Percentiles rank a stretch among this genome's conserved stretches.
Evolutionary conservation across 2,888 invertebrate species (phyloP).

Genomic region (Euzetes globulus): DNA sequence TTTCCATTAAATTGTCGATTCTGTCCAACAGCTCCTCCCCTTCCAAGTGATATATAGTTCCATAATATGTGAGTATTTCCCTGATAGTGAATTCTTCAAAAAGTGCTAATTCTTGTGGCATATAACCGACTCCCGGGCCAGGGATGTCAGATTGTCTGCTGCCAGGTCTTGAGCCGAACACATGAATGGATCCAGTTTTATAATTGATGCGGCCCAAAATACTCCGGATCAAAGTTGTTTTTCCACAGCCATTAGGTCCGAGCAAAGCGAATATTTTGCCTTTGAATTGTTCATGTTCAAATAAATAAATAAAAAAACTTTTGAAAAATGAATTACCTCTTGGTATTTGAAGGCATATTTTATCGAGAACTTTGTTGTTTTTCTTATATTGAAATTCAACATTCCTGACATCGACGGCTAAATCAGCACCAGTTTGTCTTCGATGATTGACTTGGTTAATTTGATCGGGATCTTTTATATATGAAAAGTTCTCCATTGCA

Average conservation of each 20-base stretch:
- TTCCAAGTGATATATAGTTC: constrained; percentile 28
- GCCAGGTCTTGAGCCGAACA: constrained; percentile 34
- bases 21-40: not conserved
- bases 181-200: constrained; percentile 5
- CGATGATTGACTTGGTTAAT: too few species aligned
- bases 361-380: not conserved
- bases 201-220: constrained; percentile 27
- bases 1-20: constrained; percentile 15
- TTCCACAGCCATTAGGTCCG: constrained; percentile 33
- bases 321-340: not conserved
- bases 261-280: constrained; percentile 35
- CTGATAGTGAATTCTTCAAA: constrained; percentile 36
- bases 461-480: too few species aligned
- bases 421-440: too few species aligned
- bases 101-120: constrained; percentile 38
- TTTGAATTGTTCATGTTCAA: not conserved
- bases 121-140: constrained; percentile 31
- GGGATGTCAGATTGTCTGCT: constrained; percentile 8
- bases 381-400: not conserved
- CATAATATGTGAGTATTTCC: constrained; percentile 35
- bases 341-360: not conserved
- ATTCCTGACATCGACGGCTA: not conserved
- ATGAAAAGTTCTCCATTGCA: too few species aligned
- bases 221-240: constrained; percentile 31
- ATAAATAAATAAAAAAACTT: not conserved